phyloP scores from a whole-genome alignment of 2,113 vertebrate species.

The Malurus cyaneus region DNA sequence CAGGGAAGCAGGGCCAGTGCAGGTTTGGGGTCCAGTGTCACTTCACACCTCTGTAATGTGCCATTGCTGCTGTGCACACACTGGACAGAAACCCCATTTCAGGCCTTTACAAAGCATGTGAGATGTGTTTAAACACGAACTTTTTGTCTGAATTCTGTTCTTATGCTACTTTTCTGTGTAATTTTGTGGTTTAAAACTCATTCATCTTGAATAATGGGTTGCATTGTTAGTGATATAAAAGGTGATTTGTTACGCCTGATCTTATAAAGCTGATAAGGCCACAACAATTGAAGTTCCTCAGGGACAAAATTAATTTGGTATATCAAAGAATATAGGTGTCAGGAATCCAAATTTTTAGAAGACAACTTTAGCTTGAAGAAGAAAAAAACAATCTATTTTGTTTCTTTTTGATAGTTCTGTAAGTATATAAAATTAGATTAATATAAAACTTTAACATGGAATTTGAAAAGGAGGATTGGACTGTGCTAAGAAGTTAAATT shows the following conservation, averaged over 20 bases:
- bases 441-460: background rate
- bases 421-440: background rate
- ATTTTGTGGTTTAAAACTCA: background rate
- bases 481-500: background rate
- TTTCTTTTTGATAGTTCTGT: background rate
- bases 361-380: background rate
- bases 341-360: background rate
- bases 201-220: background rate
- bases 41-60: background rate
- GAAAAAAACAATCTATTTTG: background rate
- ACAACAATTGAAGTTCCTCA: background rate
- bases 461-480: background rate
- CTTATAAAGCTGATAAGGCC: background rate
- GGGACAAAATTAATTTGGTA: background rate
- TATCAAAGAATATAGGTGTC: background rate
- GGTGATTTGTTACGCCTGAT: background rate
- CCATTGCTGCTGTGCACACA: accelerated
- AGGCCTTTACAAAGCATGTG: background rate
- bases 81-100: background rate
- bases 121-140: background rate
- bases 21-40: background rate
- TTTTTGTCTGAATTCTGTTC: background rate
- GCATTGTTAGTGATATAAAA: background rate
- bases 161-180: background rate
- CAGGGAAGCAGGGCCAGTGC: background rate